phyloP scores from a whole-genome alignment of 1,140 invertebrate species.

The Steinernema khuongi region DNA sequence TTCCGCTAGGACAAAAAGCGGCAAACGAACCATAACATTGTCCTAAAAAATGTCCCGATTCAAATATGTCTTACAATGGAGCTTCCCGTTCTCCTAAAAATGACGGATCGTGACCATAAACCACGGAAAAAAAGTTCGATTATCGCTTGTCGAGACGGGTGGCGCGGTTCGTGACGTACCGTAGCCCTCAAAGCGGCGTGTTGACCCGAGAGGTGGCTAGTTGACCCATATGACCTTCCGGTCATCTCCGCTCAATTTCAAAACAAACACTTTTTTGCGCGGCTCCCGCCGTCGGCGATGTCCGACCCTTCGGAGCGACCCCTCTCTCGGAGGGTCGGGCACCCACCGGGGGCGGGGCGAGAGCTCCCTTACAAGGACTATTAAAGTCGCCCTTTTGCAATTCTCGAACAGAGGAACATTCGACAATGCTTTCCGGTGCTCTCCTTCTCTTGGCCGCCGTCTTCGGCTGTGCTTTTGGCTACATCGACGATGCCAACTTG shows the following conservation, averaged over 20 bases:
- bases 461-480: not conserved
- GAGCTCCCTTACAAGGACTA: not conserved
- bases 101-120: not conserved
- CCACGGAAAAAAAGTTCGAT: not conserved
- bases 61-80: too few species aligned
- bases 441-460: slow-evolving; percentile 1
- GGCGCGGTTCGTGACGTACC: not conserved
- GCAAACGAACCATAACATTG: not conserved
- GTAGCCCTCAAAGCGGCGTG: too few species aligned
- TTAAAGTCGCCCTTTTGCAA: slow-evolving; percentile 15
- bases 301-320: not conserved
- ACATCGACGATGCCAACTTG: not conserved
- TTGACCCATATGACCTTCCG: not conserved
- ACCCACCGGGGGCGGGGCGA: not conserved
- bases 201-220: not conserved
- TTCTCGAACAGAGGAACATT: not conserved
- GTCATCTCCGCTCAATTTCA: not conserved
- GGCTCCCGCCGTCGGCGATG: not conserved
- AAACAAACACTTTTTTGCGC: not conserved
- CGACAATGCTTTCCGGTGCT: not conserved
- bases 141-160: not conserved
- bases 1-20: not conserved
- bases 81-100: not conserved
- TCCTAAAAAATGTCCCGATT: too few species aligned
- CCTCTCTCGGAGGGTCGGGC: not conserved